Percentiles rank a stretch among this genome's conserved stretches.
phyloP scores from a whole-genome alignment of 2,113 vertebrate species.

The Addax nasomaculatus region DNA sequence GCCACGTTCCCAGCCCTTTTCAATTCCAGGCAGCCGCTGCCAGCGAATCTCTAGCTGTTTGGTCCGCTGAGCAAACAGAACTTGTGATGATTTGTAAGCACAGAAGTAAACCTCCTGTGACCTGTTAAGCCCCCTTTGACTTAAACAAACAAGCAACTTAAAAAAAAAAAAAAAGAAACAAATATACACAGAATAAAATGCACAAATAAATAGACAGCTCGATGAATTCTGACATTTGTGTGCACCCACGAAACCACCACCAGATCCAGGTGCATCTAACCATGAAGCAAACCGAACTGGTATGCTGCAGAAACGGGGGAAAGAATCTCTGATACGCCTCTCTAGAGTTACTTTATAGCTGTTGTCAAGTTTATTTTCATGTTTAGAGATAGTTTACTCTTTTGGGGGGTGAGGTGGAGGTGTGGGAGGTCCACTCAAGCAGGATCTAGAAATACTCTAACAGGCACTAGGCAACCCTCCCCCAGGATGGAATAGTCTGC shows the following conservation, averaged over 20 bases:
- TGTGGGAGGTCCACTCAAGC: background rate
- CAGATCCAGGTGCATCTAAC: background rate
- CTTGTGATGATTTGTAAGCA: background rate
- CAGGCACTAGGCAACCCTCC: background rate
- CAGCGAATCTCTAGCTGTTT: background rate
- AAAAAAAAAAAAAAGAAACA: background rate
- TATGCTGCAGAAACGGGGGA: background rate
- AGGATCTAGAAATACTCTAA: background rate
- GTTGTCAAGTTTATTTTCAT: background rate
- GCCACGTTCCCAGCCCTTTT: background rate
- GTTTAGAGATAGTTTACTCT: background rate
- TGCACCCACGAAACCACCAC: background rate
- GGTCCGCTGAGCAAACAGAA: slow-evolving; percentile 1
- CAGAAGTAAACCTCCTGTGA: background rate
- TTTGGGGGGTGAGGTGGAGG: background rate
- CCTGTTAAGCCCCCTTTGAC: background rate
- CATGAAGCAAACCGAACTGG: background rate
- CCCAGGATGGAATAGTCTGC: background rate
- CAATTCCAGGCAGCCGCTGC: background rate
- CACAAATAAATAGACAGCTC: background rate
- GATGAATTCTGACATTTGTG: background rate
- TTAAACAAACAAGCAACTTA: background rate
- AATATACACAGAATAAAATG: background rate
- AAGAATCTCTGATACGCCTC: background rate
- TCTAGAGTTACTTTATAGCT: background rate